These are phyloP conservation scores for Eurytoma californica DNA, from an alignment of 2,888 invertebrate species.

Conservation along the genomic window DNA sequence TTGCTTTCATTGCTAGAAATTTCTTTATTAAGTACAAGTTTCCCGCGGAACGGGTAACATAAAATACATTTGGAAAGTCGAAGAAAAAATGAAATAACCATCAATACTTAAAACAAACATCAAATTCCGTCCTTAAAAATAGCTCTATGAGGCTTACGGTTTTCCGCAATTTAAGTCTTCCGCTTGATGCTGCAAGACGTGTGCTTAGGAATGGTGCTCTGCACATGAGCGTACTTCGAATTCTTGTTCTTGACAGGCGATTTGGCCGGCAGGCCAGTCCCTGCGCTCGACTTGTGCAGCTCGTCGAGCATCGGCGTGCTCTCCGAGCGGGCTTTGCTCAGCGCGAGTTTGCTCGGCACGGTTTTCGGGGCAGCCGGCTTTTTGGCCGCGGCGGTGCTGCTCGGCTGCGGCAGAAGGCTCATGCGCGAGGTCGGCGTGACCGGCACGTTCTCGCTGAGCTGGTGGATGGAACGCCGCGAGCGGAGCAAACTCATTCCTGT, in stretches of 20 bases:
- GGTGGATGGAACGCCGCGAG: constrained; percentile 47
- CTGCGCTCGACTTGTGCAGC: constrained; percentile 1
- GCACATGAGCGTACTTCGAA: constrained; percentile 61
- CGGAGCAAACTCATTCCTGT: neutral
- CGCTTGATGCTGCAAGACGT: neutral
- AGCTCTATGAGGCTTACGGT: constrained; percentile 13
- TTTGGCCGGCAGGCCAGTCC: neutral
- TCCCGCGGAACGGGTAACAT: no score
- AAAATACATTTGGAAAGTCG: no score
- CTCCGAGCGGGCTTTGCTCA: neutral
- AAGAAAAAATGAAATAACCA: no score
- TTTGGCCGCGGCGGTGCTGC: neutral
- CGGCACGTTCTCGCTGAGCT: constrained; percentile 41
- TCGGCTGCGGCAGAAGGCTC: constrained; percentile 25
- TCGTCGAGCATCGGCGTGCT: neutral
- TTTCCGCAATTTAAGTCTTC: constrained; percentile 32
- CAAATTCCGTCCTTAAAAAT: constrained; percentile 18
- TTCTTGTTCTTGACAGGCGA: constrained; percentile 39
- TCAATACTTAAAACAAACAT: neutral
- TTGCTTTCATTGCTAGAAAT: neutral
- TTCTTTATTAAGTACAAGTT: neutral
- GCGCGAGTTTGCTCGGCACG: neutral
- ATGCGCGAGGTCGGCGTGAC: constrained; percentile 60
- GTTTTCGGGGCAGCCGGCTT: neutral
- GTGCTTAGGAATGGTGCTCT: constrained; percentile 62